Conservation (phyloP, 1,140 invertebrate species). For the Macrotrachela quadricornifera region DNA sequence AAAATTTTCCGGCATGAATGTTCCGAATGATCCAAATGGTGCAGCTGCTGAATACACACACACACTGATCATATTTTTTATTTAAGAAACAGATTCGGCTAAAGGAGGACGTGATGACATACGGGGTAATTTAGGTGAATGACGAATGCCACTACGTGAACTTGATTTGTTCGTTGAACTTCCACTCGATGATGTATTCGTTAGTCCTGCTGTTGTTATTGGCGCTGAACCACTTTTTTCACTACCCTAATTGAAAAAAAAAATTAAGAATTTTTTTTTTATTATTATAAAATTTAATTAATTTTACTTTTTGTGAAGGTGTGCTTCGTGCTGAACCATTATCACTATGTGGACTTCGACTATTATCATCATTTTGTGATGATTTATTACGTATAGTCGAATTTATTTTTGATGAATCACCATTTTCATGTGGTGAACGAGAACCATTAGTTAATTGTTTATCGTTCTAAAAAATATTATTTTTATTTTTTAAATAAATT, state of each 20-base stretch:
- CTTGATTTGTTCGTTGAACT: neutral
- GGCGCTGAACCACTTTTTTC: neutral
- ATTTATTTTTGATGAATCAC: conserved; percentile 16
- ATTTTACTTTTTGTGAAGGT: conserved; percentile 68
- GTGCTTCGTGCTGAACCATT: conserved; percentile 65
- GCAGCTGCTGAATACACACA: too few species aligned
- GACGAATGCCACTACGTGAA: too few species aligned
- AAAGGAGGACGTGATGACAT: too few species aligned
- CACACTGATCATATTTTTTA: too few species aligned
- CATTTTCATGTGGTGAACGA: conserved; percentile 26
- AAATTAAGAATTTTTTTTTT: conserved; percentile 3
- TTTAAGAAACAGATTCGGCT: too few species aligned
- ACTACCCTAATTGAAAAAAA: neutral
- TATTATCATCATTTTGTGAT: conserved; percentile 24
- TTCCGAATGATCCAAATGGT: too few species aligned
- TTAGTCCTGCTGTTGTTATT: neutral
- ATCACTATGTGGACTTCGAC: conserved; percentile 56
- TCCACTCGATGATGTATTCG: neutral
- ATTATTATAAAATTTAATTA: conserved; percentile 38
- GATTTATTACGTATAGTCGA: conserved; percentile 12
- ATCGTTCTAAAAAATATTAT: conserved; percentile 38
- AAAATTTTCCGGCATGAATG: too few species aligned
- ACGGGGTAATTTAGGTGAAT: too few species aligned
- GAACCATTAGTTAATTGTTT: conserved; percentile 31
- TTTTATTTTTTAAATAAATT: neutral